Evolutionary conservation across 2,113 vertebrate genomes (phyloP).

Genomic region (Glaucomys volans): DNA sequence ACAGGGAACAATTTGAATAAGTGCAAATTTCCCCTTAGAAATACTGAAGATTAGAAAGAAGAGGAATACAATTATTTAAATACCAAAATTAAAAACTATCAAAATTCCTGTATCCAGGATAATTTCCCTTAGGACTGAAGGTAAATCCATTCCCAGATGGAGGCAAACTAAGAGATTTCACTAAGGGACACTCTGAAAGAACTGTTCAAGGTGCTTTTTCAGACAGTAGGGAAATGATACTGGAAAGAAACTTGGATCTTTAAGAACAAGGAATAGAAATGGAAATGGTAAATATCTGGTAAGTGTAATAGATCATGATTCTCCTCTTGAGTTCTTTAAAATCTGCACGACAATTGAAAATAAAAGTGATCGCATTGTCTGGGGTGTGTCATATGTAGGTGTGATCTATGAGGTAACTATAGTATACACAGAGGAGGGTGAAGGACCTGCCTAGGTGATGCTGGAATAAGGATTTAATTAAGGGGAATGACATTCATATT

Average conservation of each 20-base stretch:
- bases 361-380: neutral
- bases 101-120: neutral
- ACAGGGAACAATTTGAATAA: neutral
- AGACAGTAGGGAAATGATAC: neutral
- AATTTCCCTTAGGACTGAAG: neutral
- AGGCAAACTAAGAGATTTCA: neutral
- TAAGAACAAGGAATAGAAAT: neutral
- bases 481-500: neutral
- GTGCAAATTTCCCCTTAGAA: neutral
- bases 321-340: slow-evolving; percentile 12
- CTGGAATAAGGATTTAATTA: neutral
- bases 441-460: neutral
- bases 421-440: neutral
- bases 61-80: neutral
- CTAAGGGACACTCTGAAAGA: neutral
- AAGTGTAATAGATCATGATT: neutral
- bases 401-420: neutral
- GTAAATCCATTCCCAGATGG: neutral
- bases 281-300: neutral
- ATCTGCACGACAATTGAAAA: neutral
- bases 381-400: neutral
- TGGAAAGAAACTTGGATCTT: neutral
- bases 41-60: neutral
- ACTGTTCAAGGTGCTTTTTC: neutral
- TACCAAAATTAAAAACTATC: neutral